Base-by-base conservation (phyloP, 2,113 vertebrate species). In the Lamprotornis superbus region DNA sequence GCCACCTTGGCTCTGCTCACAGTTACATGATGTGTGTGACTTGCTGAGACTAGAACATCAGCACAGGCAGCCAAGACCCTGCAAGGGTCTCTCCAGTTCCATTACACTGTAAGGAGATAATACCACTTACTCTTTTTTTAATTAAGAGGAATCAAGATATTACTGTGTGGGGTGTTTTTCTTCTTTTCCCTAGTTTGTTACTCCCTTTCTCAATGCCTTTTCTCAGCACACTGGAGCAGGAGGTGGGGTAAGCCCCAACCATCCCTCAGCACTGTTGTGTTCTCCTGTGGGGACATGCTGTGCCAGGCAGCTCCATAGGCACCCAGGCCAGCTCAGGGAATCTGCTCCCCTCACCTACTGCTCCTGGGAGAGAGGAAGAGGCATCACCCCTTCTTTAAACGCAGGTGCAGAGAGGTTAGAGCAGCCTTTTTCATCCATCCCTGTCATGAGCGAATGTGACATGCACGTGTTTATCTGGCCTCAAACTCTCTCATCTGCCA, bases 31-130 rank as follows among this genome's bases (percentile, higher is more conserved):
- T 3, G 1, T 3, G 14, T 46, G n/a, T 74, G 68, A 68, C 67
- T 81, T 28, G 12, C 53, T 63, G n/a, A 61, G 57, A 42, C 37
- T 40, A 59, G 73, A 94, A 79, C 65, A 4, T 47, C 91, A 47
- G 59, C 35, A 8, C 60, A 61, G 80, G 78, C 94, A 95, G 70
- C 83, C 82, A 44, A 21, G 71, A 63, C 87, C 73, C 64, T 81
- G 92, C 94, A 93, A 93, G 92, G 90, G 80, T 88, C 71, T 96
- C 55, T 96, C 95, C 91, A 93, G 94, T 94, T 94, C 91, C 68
- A 91, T 93, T 93, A 96, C 94, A 94, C 94, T 96, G 94, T 96
- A 96, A 93, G 94, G 95, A 83, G 47, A 56, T 73, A 17, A 97
- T 94, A 93, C 90, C 96, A 96, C 96, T 96, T 96, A 27, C 6